phyloP scores from a whole-genome alignment of 2,797 vertebrate species.

The Malacoctenus gilli region DNA sequence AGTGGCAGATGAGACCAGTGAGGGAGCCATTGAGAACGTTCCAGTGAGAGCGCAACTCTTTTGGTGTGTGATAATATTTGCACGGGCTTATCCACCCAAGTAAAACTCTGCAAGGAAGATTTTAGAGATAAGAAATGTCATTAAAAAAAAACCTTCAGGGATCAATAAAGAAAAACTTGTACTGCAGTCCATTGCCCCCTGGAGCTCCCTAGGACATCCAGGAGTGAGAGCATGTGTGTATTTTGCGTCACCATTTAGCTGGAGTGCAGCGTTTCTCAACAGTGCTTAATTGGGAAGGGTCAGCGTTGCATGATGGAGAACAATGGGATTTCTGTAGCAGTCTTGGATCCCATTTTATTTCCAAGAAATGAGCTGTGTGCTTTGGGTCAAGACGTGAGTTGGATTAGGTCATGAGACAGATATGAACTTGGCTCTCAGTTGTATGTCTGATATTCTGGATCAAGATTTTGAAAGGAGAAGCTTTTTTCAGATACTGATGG shows the following conservation, averaged over 20 bases:
- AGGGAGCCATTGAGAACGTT: conserved; percentile 5
- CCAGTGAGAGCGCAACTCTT: no score
- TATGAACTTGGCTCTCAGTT: conserved; percentile 27
- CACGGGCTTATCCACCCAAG: no score
- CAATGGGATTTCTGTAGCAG: conserved; percentile 79
- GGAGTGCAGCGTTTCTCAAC: conserved; percentile 42
- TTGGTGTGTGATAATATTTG: no score
- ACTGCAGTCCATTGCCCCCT: no score
- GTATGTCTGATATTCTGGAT: conserved; percentile 53
- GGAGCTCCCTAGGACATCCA: conserved; percentile 27
- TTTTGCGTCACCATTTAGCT: conserved; percentile 21
- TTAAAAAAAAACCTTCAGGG: no score
- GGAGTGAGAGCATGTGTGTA: conserved; percentile 33
- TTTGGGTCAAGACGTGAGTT: conserved; percentile 54
- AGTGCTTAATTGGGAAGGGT: conserved; percentile 44
- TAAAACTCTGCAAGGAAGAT: no score
- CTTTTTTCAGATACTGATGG: conserved; percentile 33
- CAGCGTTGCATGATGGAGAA: conserved; percentile 57
- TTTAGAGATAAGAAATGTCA: no score
- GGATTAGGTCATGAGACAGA: conserved; percentile 36
- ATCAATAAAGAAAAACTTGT: no score
- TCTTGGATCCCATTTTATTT: conserved; percentile 64
- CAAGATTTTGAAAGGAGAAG: conserved; percentile 36
- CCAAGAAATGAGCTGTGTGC: conserved; percentile 45
- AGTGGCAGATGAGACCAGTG: not conserved